phyloP scores from a whole-genome alignment of 2,113 vertebrate species.

The Megaceryle maxima region DNA sequence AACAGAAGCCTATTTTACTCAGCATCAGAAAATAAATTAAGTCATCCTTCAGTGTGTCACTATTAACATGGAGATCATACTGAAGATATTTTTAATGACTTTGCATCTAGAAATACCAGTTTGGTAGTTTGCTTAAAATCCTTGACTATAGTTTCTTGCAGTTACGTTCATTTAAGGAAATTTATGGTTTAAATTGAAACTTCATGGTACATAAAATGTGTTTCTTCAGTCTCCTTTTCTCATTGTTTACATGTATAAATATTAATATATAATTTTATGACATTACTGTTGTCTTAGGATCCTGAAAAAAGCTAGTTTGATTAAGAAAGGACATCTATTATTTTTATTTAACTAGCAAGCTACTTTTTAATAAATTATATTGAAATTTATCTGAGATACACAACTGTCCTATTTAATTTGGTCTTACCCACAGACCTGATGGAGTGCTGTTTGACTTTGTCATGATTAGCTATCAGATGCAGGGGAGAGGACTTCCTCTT shows the following conservation, averaged over 20 bases:
- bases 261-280: not conserved
- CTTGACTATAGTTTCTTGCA: not conserved
- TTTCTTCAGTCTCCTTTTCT: not conserved
- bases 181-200: not conserved
- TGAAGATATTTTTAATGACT: slow-evolving; percentile 6
- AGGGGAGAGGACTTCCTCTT: not conserved
- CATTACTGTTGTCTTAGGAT: not conserved
- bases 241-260: not conserved
- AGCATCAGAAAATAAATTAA: slow-evolving; percentile 14
- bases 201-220: not conserved
- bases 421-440: not conserved
- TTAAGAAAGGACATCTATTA: not conserved
- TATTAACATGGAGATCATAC: not conserved
- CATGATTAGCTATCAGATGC: not conserved
- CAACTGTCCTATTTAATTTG: not conserved
- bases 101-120: not conserved
- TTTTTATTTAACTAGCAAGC: not conserved
- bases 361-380: not conserved
- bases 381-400: not conserved
- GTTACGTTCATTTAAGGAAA: not conserved
- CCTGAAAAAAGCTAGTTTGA: not conserved
- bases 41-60: not conserved
- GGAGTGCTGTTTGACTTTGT: not conserved
- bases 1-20: not conserved
- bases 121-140: not conserved